A percentile compares a stretch with the other conserved stretches of the same genome.
phyloP scores from a whole-genome alignment of 2,113 vertebrate genomes.

The Albula glossodonta region DNA sequence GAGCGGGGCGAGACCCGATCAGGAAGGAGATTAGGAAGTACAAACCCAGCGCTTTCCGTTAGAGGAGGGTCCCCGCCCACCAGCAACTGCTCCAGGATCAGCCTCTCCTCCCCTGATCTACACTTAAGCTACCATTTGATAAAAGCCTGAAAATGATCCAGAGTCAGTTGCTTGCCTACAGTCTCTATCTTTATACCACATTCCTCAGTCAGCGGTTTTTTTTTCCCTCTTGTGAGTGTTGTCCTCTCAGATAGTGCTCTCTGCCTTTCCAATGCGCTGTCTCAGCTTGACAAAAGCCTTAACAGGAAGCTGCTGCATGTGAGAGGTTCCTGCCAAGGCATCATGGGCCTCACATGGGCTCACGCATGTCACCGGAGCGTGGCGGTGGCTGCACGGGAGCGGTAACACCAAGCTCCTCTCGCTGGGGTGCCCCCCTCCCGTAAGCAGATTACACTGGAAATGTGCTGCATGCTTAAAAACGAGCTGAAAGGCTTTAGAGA shows the following conservation, averaged over 20 bases:
- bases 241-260: background rate
- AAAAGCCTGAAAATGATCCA: background rate
- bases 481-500: background rate
- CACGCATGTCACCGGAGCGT: background rate
- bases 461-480: conserved; percentile 7
- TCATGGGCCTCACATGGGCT: conserved; percentile 8
- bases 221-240: no score
- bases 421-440: conserved; percentile 11
- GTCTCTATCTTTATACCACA: background rate
- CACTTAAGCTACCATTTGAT: background rate
- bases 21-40: background rate
- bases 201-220: no score
- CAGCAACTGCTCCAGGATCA: background rate
- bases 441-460: conserved; percentile 34
- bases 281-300: background rate
- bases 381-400: background rate
- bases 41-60: background rate
- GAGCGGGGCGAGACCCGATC: background rate
- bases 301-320: background rate
- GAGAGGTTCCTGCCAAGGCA: background rate
- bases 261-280: background rate
- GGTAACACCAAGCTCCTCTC: background rate
- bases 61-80: background rate
- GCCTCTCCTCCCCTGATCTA: background rate
- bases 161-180: background rate